Base-by-base conservation (phyloP, 2,888 invertebrate genomes). In the Chrysolina haemoptera region DNA sequence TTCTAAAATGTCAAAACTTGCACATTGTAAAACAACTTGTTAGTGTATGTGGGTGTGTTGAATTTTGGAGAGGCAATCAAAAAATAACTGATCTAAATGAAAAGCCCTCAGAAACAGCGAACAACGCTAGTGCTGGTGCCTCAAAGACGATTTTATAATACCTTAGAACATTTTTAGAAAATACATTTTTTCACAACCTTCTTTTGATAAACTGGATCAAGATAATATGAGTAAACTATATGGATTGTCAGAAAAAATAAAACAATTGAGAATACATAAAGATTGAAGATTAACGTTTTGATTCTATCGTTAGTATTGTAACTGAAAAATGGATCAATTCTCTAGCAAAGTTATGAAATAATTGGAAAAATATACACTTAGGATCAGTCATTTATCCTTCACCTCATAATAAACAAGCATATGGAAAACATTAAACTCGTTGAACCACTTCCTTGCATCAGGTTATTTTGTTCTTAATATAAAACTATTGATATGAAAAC, bases 401-500 rank as follows among this genome's bases (percentile, higher is more conserved):
- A 35, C 59, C 27, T 35, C n/a, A 11, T 27, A n/a, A n/a, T n/a
- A 35, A 20, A 59, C 22, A 59, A 35, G 27, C 27, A n/a, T 14
- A 22, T 27, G 55, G 27, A 35, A 59, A 59, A 59, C 35, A 59
- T 22, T 53, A 65, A 70, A 66, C 66, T 66, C 71, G 62, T 62
- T 71, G 67, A 62, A 71, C 67, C 43, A 20, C 12, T 62, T 67
- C 53, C 40, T 69, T 71, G 46, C 48, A 67, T 68, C 53, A 18
- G 22, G 11, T 35, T 62, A 14, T 41, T 67, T 62, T 43, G 35
- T 50, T 41, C 67, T 62, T 63, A 68, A 41, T 53, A 27, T 48
- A 48, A 59, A 68, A 62, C 62, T 63, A 64, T 64, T 72, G 72
- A 72, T 72, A 72, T 72, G 72, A 63, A 68, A 67, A 50, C 43